Evolutionary conservation across 2,888 invertebrate species (phyloP), one percentile per base, ranked within the genome.

Genomic region (Dimorphilus gyrociliatus): DNA sequence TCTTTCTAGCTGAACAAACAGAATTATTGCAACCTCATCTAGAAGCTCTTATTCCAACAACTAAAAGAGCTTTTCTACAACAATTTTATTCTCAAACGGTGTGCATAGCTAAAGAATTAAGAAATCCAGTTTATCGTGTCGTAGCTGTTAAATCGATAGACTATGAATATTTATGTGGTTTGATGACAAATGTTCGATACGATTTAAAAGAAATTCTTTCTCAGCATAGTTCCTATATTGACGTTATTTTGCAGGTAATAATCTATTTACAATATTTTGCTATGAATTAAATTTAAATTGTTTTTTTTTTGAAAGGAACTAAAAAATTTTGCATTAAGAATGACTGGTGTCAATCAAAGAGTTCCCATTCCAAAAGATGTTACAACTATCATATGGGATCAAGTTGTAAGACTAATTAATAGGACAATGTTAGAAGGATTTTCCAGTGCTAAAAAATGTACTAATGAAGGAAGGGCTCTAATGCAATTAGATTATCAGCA

Each of bases 401-500:
- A 79, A 58, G 74, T 82, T 27, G 76, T 86, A 0, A 77, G 81
- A 53, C 75, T 82, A 34, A 72, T 84, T 5, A 79, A 82, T 4
- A 78, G 81, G 53, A 73, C 82, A 18, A 67, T 94, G 39, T 88
- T 94, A 0, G 92, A 94, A 67, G 92, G 18, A 85, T 56, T 51
- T 40, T 45, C 56, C 16, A 48, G 44, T 49, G 80, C 82, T 0
- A 82, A 79, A 38, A 88, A 85, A 57, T 97, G 97, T 63, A 80
- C 86, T 0, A 85, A 86, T 45, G 92, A 86, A 16, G 97, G 97
- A 0, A 68, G 97, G 23, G 94, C 88, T 0, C 64, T 97, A 7
- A 97, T 97, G 94, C 92, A 92, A 55, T 67, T 97, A 15, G 97
- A 97, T 67, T 92, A 86, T 52, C 81, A 86, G 5, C 92, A 94